These are phyloP conservation scores for Damaliscus lunatus DNA, from an alignment of 2,113 vertebrate species.

Conservation along the genomic window DNA sequence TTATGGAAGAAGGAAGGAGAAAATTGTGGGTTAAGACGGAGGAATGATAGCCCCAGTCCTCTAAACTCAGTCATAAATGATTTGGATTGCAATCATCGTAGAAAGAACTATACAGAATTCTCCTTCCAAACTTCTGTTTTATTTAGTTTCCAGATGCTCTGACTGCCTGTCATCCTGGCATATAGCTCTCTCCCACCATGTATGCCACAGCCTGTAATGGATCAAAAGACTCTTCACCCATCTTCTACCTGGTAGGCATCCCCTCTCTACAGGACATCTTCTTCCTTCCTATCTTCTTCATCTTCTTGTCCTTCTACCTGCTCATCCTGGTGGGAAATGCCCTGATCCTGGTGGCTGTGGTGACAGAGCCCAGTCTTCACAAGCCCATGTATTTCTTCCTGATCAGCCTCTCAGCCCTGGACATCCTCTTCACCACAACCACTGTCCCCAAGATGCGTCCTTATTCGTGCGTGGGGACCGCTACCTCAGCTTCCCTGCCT, in stretches of 20 bases:
- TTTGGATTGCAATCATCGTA: neutral
- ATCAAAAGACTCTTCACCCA: neutral
- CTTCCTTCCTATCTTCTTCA: neutral
- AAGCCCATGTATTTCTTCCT: constrained; percentile 78
- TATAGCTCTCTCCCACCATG: neutral
- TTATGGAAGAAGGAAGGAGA: neutral
- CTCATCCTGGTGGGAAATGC: constrained; percentile 52
- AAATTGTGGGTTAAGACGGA: neutral
- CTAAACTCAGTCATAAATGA: neutral
- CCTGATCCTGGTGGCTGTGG: constrained; percentile 47
- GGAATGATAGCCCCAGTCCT: neutral
- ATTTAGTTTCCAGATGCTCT: neutral
- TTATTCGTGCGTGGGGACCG: constrained; percentile 27
- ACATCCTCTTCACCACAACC: constrained; percentile 70
- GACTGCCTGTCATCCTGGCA: neutral
- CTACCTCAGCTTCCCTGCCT: neutral
- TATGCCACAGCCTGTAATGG: neutral
- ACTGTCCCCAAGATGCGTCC: constrained; percentile 67
- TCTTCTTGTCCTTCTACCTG: constrained; percentile 62
- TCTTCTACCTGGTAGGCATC: neutral
- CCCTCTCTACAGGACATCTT: neutral
- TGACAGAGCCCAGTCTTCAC: constrained; percentile 66
- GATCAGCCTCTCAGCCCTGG: constrained; percentile 65
- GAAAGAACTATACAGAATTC: neutral
- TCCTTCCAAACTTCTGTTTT: neutral